Conservation (phyloP, 2,113 vertebrate species). For the Leucopsar rothschildi region DNA sequence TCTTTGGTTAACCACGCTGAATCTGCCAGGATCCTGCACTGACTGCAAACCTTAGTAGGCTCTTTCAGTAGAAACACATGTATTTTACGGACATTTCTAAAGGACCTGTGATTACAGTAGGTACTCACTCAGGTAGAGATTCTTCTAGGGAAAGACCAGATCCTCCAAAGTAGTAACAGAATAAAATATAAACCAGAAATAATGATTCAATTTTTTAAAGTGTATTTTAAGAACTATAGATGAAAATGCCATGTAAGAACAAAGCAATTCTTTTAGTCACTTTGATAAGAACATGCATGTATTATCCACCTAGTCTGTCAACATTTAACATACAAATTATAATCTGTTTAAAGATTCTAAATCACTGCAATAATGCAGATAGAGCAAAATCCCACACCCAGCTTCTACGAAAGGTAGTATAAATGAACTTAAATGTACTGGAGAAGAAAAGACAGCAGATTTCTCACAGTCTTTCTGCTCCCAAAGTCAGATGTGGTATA, state of each 20-base stretch:
- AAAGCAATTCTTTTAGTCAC: background rate
- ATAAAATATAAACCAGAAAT: background rate
- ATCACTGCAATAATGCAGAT: background rate
- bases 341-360: background rate
- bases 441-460: background rate
- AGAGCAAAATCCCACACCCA: background rate
- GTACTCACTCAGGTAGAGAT: background rate
- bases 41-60: background rate
- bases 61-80: background rate
- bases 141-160: background rate
- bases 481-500: background rate
- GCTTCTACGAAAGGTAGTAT: background rate
- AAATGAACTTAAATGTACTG: background rate
- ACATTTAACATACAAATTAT: background rate
- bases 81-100: background rate
- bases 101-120: background rate
- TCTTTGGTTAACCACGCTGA: background rate
- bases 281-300: background rate
- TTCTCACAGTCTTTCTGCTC: background rate
- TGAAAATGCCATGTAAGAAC: background rate
- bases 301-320: background rate
- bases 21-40: background rate
- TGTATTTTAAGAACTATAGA: background rate
- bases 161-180: background rate
- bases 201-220: background rate